Evolutionary conservation across 92 coral and sea anemone species (phyloP).

Genomic region (Porites rus): DNA sequence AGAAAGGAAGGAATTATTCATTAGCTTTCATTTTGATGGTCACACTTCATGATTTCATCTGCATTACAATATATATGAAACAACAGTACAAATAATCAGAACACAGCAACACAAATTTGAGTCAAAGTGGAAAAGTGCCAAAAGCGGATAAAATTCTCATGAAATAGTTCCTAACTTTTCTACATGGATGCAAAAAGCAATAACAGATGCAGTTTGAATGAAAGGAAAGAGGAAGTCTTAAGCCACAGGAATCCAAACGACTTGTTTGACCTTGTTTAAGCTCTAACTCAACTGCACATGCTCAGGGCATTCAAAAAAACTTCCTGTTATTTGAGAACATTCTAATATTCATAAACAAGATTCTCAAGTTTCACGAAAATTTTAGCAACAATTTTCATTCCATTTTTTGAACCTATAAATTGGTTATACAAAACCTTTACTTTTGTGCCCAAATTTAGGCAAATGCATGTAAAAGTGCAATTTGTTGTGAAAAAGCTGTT

Average conservation of each 20-base stretch:
- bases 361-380: slow-evolving; percentile 21
- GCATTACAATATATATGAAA: neutral
- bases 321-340: slow-evolving; percentile 27
- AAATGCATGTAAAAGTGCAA: neutral
- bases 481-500: no score
- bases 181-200: neutral
- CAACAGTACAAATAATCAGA: neutral
- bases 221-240: slow-evolving; percentile 12
- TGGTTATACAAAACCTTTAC: neutral
- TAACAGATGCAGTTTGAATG: neutral
- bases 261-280: slow-evolving; percentile 41
- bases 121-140: neutral
- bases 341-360: slow-evolving; percentile 24
- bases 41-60: neutral
- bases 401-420: neutral
- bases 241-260: slow-evolving; percentile 14
- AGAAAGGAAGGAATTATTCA: neutral
- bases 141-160: no score
- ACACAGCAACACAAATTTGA: neutral
- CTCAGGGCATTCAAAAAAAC: slow-evolving; percentile 22
- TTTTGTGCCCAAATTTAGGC: neutral
- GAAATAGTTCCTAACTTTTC: neutral
- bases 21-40: neutral
- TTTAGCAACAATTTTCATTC: neutral
- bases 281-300: slow-evolving; percentile 38